Conservation (phyloP, 2,113 vertebrate genomes). For the Scatophagus argus region DNA sequence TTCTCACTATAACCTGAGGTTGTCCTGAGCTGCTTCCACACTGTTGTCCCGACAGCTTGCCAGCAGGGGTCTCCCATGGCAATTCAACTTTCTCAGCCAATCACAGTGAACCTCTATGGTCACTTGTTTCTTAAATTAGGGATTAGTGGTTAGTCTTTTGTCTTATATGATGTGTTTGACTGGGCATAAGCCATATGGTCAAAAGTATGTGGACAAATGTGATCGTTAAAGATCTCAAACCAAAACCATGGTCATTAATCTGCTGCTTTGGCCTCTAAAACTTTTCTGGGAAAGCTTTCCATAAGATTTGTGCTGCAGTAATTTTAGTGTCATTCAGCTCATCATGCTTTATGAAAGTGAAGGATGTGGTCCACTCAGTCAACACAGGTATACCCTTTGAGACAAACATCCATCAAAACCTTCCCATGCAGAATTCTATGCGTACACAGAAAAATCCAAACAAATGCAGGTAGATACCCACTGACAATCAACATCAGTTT, state of each 20-base stretch:
- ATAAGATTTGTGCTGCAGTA: neutral
- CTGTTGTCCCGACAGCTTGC: slow-evolving; percentile 40
- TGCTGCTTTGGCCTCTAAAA: neutral
- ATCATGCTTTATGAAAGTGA: no score
- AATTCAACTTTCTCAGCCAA: slow-evolving; percentile 28
- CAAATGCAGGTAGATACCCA: no score
- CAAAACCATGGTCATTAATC: neutral
- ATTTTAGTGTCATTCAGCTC: neutral
- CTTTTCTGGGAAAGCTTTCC: neutral
- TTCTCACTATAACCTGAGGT: slow-evolving; percentile 16
- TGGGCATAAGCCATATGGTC: no score
- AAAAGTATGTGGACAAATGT: neutral
- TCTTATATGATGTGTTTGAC: neutral
- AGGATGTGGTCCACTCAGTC: no score
- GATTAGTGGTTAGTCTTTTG: neutral
- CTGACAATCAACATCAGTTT: no score
- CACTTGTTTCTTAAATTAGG: slow-evolving; percentile 1
- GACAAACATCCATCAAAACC: no score
- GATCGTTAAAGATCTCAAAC: neutral
- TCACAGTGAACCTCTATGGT: slow-evolving; percentile 28
- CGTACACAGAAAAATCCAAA: no score
- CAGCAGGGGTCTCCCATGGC: slow-evolving; percentile 59
- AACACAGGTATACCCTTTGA: no score
- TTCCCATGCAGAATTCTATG: no score
- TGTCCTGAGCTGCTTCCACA: neutral